Evolutionary conservation across 2,797 vertebrate species (phyloP).

Genomic region (Australoheros facetus): DNA sequence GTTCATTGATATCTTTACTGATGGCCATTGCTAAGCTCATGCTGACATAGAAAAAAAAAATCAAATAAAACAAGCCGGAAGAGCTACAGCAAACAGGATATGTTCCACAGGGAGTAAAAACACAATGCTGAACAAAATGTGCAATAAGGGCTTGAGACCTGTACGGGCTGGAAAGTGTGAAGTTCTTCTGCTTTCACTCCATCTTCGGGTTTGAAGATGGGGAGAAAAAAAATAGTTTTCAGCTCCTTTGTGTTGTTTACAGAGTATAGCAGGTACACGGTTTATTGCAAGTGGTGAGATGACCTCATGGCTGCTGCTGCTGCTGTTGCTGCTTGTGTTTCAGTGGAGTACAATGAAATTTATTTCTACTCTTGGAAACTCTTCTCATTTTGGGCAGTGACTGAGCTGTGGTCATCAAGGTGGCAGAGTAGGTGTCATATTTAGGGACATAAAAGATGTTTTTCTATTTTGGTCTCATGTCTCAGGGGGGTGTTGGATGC

Average conservation of each 20-base stretch:
- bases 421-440: conserved; percentile 25
- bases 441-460: conserved; percentile 27
- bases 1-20: conserved; percentile 32
- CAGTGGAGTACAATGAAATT: conserved; percentile 11
- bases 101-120: conserved; percentile 31
- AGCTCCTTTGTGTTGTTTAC: conserved; percentile 12
- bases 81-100: conserved; percentile 7
- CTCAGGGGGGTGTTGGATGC: neutral
- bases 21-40: conserved; percentile 1
- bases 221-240: neutral
- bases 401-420: conserved; percentile 27
- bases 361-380: conserved; percentile 23
- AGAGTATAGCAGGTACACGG: conserved; percentile 15
- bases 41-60: conserved; percentile 1
- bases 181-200: neutral
- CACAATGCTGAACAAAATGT: conserved; percentile 45
- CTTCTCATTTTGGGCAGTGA: conserved; percentile 19
- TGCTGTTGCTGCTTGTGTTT: neutral
- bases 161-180: conserved; percentile 43
- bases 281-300: conserved; percentile 14
- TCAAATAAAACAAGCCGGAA: neutral
- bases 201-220: neutral
- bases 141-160: conserved; percentile 35
- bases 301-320: neutral
- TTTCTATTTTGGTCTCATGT: conserved; percentile 13